Evolutionary conservation across 2,888 invertebrate genomes (phyloP).

Genomic region (Pollenia griseotomentosa): DNA sequence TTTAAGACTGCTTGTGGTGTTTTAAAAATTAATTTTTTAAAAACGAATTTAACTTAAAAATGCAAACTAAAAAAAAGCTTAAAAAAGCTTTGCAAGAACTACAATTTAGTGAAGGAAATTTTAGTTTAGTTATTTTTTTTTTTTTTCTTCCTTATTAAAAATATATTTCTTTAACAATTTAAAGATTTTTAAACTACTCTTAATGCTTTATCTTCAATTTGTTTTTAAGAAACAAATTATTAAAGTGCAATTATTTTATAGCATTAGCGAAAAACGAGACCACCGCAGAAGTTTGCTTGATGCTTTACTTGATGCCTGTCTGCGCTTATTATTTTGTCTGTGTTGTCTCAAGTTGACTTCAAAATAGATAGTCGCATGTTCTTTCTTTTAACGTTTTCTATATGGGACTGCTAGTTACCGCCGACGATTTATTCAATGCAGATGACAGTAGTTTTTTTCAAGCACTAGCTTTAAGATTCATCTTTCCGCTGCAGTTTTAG

Average conservation of each 20-base stretch:
- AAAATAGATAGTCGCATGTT: slow-evolving; percentile 11
- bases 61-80: neutral
- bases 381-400: neutral
- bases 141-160: slow-evolving; percentile 5
- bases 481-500: neutral
- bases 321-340: neutral
- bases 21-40: slow-evolving; percentile 65
- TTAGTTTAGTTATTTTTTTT: slow-evolving; percentile 14
- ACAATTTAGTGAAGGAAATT: slow-evolving; percentile 49
- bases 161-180: neutral
- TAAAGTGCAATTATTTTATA: slow-evolving; percentile 59
- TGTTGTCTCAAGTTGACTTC: slow-evolving; percentile 26
- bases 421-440: neutral
- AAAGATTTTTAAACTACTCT: neutral
- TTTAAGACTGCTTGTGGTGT: slow-evolving; percentile 69
- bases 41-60: slow-evolving; percentile 23
- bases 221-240: slow-evolving; percentile 24
- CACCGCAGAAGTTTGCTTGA: slow-evolving; percentile 4
- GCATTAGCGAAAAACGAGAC: slow-evolving; percentile 22
- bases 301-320: neutral
- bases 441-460: slow-evolving; percentile 3
- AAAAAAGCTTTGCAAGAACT: neutral
- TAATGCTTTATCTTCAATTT: slow-evolving; percentile 12
- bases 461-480: neutral
- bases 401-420: neutral